Base-by-base conservation (phyloP, 2,113 vertebrate species). In the Emydura subglobosa region DNA sequence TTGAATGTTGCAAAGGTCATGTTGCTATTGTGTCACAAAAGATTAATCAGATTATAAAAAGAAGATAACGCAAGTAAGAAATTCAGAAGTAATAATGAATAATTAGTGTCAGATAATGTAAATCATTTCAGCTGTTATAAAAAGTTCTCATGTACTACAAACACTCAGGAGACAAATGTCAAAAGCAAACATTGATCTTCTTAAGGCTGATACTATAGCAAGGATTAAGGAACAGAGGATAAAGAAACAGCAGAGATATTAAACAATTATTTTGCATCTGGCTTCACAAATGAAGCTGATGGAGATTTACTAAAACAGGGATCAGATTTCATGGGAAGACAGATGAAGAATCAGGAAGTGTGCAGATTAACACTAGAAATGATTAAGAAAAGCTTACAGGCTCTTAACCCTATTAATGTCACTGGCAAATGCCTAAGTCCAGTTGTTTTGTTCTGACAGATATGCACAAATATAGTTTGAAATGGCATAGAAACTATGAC, bases 331-430 rank as follows among this genome's bases (percentile, higher is more conserved):
- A 95, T 89, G 85, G 78, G 87, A 65, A 55, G 83, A 86, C 90
- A 97, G 97, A 96, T 93, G 91, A 98, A 91, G 90, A 96, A 97
- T 97, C 96, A 98, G 83, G 59, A 96, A 95, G 96, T 97, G 94
- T 91, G 72, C 51, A 96, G 96, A 98, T 98, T 97, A 97, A 92
- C 96, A 95, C 65, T 1, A 96, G 68, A 88, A 86, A 92, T 95
- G 88, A 88, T 89, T 93, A 94, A 93, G 76, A 94, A 94, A 95
- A 97, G 96, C 96, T 97, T 97, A 95, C 83, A 87, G 92, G 74
- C 82, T 97, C 59, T 94, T 91, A 97, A 95, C 91, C 92, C 59
- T 96, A 57, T 93, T 96, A 94, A 95, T 54, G 74, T 92, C 87
- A 91, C 53, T 95, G 86, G 53, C 53, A 88, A 95, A 93, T 88